These are phyloP conservation scores for Tichodroma muraria DNA, from an alignment of 2,113 vertebrate genomes.

Conservation along the genomic window DNA sequence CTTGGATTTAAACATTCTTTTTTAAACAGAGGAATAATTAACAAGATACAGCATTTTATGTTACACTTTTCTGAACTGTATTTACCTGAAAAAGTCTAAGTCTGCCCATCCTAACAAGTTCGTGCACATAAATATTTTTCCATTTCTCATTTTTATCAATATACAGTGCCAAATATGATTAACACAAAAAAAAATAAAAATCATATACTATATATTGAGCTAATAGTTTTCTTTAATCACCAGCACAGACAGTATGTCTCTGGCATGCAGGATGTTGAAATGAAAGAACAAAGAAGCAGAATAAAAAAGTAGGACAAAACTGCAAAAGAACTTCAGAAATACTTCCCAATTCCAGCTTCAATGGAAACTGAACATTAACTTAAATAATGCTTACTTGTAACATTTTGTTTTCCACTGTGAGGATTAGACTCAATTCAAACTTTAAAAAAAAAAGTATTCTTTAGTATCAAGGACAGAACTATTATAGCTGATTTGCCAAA, in stretches of 20 bases:
- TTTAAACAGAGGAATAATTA: neutral
- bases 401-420: neutral
- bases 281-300: neutral
- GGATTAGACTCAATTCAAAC: neutral
- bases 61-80: neutral
- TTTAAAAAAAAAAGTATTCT: neutral
- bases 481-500: neutral
- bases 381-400: neutral
- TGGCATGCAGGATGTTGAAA: neutral
- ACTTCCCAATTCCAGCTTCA: neutral
- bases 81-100: neutral
- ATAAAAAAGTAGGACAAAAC: neutral
- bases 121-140: neutral
- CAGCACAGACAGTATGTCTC: neutral
- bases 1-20: neutral
- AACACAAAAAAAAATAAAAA: neutral
- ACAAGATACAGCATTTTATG: neutral
- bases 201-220: neutral
- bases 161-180: neutral
- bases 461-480: neutral
- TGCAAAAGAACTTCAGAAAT: neutral
- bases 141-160: neutral
- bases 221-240: neutral
- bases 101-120: neutral
- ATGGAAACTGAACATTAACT: neutral